phyloP scores from a whole-genome alignment of 1,140 invertebrate genomes.

The Agraylea sexmaculata region DNA sequence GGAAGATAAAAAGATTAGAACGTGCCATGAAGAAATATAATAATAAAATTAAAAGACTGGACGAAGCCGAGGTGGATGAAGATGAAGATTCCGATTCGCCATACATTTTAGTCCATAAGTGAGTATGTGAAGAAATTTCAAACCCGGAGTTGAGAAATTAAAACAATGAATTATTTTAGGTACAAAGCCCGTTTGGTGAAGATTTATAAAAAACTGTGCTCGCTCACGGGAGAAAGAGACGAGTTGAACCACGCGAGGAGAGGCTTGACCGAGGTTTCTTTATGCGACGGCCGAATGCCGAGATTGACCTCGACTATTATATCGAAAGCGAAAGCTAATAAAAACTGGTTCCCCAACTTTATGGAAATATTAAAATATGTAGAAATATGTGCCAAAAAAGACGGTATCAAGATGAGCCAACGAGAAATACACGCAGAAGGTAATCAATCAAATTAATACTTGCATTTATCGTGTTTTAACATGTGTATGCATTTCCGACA shows the following conservation, averaged over 20 bases:
- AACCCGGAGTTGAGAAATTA: background rate
- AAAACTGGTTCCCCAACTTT: constrained; percentile 18
- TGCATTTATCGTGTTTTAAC: background rate
- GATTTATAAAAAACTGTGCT: constrained; percentile 15
- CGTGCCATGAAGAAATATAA: constrained; percentile 9
- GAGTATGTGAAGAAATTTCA: background rate
- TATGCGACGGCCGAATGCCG: constrained; percentile 8
- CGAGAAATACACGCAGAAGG: constrained; percentile 11
- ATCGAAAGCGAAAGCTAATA: constrained; percentile 2
- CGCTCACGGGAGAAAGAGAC: constrained; percentile 13
- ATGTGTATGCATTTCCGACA: constrained; percentile 8
- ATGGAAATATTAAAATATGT: constrained; percentile 13
- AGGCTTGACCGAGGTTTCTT: constrained; percentile 2
- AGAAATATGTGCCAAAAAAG: constrained; percentile 9
- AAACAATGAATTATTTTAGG: constrained; percentile 10
- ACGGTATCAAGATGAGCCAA: constrained; percentile 4
- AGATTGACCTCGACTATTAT: constrained; percentile 6
- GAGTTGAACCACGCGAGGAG: background rate
- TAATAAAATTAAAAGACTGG: constrained; percentile 15
- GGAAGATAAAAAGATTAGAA: constrained; percentile 13
- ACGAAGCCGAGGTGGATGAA: constrained; percentile 13
- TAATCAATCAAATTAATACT: constrained; percentile 1
- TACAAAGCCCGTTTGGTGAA: constrained; percentile 13
- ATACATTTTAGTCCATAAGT: constrained; percentile 16
- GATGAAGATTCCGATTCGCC: constrained; percentile 16